phyloP scores from a whole-genome alignment of 2,797 vertebrate genomes.

The Aulostomus chinensis region DNA sequence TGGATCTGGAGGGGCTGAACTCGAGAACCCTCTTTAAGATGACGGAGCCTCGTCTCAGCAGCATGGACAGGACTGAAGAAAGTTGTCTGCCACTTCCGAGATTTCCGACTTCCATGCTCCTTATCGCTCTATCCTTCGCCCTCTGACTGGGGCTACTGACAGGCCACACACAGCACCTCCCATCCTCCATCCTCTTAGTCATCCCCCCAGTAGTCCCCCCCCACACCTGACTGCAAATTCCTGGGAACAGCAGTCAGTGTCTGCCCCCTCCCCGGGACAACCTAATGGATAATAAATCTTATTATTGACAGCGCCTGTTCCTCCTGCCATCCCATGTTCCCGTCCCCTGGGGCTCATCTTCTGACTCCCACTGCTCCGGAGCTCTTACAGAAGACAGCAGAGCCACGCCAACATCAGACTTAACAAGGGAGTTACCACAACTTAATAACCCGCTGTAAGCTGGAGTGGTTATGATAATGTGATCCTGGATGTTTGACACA shows the following conservation, averaged over 20 bases:
- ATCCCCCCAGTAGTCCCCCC: constrained; percentile 45
- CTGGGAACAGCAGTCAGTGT: constrained; percentile 59
- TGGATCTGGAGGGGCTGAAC: constrained; percentile 37
- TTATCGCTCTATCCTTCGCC: constrained; percentile 34
- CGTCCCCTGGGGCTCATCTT: constrained; percentile 75
- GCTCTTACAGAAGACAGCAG: constrained; percentile 46
- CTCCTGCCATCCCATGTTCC: constrained; percentile 44
- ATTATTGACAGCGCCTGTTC: constrained; percentile 76
- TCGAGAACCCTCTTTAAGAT: constrained; percentile 27
- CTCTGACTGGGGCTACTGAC: constrained; percentile 61
- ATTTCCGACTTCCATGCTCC: constrained; percentile 12
- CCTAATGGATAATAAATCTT: constrained; percentile 82
- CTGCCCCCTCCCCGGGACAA: constrained; percentile 47
- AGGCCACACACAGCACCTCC: constrained; percentile 32
- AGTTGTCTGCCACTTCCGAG: constrained; percentile 26
- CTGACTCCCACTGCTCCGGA: constrained; percentile 62
- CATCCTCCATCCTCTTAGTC: constrained; percentile 51
- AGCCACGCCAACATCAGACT: constrained; percentile 64
- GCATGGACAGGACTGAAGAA: constrained; percentile 22
- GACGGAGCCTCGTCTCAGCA: constrained; percentile 33
- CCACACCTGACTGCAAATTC: constrained; percentile 68
- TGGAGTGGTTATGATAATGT: constrained; percentile 45
- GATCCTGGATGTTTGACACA: constrained; percentile 50
- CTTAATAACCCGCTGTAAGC: constrained; percentile 60
- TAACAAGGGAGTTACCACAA: constrained; percentile 65